A percentile compares a stretch with the other conserved stretches of the same genome.
These are phyloP conservation scores for Drosophila tsacasi DNA, from an alignment of 1,140 invertebrate genomes.

Conservation along the genomic window DNA sequence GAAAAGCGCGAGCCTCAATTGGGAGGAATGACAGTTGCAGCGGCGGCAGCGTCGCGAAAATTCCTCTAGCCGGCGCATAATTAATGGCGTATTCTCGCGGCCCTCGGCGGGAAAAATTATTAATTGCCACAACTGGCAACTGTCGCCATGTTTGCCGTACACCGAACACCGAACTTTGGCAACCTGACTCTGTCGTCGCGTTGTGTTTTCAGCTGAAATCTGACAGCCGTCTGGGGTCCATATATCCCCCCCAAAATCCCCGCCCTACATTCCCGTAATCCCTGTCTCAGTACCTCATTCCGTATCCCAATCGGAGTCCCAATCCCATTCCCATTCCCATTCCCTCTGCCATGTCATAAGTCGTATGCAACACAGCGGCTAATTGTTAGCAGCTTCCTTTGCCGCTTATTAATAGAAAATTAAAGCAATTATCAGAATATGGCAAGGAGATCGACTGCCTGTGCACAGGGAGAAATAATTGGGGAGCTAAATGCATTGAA, in stretches of 20 bases:
- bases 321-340: neutral
- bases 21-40: constrained; percentile 45
- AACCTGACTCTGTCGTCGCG: constrained; percentile 80
- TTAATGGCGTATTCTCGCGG: constrained; percentile 72
- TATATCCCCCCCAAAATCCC: neutral
- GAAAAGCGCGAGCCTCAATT: constrained; percentile 14
- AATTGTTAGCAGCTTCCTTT: constrained; percentile 79
- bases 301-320: constrained; percentile 5
- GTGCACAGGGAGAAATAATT: constrained; percentile 10
- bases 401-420: constrained; percentile 82
- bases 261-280: constrained; percentile 16
- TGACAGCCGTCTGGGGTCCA: constrained; percentile 44
- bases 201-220: constrained; percentile 70
- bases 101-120: constrained; percentile 70
- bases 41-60: constrained; percentile 27
- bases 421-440: constrained; percentile 83
- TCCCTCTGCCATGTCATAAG: constrained; percentile 68
- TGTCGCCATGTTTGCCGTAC: constrained; percentile 78
- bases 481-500: neutral
- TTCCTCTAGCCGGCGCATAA: constrained; percentile 59
- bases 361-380: constrained; percentile 79
- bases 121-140: constrained; percentile 83
- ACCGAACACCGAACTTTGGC: constrained; percentile 36
- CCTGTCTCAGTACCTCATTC: constrained; percentile 9
- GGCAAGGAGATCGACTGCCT: constrained; percentile 71